These are phyloP conservation scores for Hyles vespertilio DNA, from an alignment of 1,140 invertebrate genomes.

Conservation along the genomic window DNA sequence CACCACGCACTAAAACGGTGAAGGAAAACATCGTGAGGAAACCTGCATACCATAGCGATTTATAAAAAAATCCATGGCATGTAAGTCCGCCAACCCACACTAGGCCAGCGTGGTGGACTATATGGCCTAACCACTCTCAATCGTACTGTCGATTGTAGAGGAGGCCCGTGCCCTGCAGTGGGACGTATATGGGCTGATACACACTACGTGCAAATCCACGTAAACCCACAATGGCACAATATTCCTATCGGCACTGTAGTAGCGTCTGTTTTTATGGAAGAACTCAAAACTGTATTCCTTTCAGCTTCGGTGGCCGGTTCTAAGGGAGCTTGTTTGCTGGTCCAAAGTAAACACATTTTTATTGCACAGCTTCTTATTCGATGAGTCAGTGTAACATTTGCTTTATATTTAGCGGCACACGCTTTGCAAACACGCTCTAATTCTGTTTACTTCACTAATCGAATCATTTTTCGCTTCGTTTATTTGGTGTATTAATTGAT, in stretches of 20 bases:
- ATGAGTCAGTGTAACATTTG: conserved; percentile 53
- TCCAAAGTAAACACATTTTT: conserved; percentile 70
- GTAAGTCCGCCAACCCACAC: too few species aligned
- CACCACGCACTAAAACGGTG: too few species aligned
- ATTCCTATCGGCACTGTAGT: not conserved
- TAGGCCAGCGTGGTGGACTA: too few species aligned
- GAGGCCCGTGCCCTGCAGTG: too few species aligned
- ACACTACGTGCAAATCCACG: too few species aligned
- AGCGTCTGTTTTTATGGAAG: not conserved
- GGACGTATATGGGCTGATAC: too few species aligned
- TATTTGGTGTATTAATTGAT: conserved; percentile 7
- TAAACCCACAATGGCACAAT: not conserved
- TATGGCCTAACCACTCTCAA: too few species aligned
- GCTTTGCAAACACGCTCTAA: conserved; percentile 31
- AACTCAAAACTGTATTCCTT: conserved; percentile 37
- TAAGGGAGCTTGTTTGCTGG: conserved; percentile 58
- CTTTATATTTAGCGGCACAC: conserved; percentile 59
- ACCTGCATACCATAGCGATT: too few species aligned
- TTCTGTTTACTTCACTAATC: conserved; percentile 42
- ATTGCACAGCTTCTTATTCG: conserved; percentile 46
- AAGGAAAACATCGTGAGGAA: too few species aligned
- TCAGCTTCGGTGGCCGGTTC: conserved; percentile 73
- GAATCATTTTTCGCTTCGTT: conserved; percentile 34
- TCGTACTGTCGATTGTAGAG: too few species aligned
- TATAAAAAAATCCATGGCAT: too few species aligned